Conservation (phyloP, 1,140 invertebrate genomes). For the Lepidostoma basale region DNA sequence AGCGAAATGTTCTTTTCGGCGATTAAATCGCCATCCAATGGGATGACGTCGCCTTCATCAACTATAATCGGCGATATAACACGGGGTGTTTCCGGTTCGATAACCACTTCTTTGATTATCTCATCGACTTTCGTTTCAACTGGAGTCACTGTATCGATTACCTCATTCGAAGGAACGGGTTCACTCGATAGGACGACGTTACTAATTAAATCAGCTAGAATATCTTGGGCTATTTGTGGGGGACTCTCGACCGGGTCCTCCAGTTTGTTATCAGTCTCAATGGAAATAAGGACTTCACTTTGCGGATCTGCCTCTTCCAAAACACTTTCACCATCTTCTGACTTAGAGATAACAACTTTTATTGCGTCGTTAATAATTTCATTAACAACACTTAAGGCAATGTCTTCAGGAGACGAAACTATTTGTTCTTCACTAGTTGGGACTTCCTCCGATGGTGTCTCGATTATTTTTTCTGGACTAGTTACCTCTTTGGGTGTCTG, state of each 20-base stretch:
- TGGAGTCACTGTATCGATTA: not conserved
- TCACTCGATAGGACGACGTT: slow-evolving; percentile 12
- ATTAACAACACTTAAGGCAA: slow-evolving; percentile 58
- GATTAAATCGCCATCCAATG: slow-evolving; percentile 56
- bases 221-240: slow-evolving; percentile 27
- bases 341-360: slow-evolving; percentile 50
- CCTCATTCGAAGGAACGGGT: not conserved
- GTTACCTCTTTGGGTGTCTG: slow-evolving; percentile 65
- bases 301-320: not conserved
- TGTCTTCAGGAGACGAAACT: slow-evolving; percentile 55
- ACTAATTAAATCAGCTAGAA: slow-evolving; percentile 26
- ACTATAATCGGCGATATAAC: slow-evolving; percentile 51
- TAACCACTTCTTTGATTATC: slow-evolving; percentile 42
- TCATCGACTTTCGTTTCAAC: slow-evolving; percentile 46
- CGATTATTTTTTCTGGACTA: slow-evolving; percentile 58
- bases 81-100: slow-evolving; percentile 36
- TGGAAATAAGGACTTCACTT: slow-evolving; percentile 11
- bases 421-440: slow-evolving; percentile 61
- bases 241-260: slow-evolving; percentile 16
- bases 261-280: slow-evolving; percentile 18
- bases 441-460: slow-evolving; percentile 57
- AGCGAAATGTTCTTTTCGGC: slow-evolving; percentile 41
- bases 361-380: slow-evolving; percentile 58
- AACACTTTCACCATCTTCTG: not conserved
- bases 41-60: slow-evolving; percentile 56